Evolutionary conservation across 2,797 vertebrate genomes (phyloP).

Genomic region (Sternotherus odoratus): DNA sequence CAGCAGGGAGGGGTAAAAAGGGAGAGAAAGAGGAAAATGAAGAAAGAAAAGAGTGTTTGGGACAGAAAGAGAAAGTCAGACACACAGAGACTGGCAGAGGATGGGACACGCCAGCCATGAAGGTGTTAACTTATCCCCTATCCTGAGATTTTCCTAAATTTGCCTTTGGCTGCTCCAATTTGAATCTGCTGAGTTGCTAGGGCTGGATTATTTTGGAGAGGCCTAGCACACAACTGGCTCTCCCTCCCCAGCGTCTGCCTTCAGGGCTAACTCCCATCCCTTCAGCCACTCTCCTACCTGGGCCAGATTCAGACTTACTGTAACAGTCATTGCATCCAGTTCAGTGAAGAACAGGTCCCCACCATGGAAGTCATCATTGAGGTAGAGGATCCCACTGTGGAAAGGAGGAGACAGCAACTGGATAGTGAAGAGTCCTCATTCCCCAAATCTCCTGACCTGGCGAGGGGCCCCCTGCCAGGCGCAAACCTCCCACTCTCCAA

Average conservation of each 20-base stretch:
- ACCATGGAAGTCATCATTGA: constrained; percentile 95
- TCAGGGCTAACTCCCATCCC: not conserved
- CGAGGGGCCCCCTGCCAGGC: not conserved
- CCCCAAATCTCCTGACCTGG: not conserved
- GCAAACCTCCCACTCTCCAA: not conserved
- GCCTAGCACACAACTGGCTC: not conserved
- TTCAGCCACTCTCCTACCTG: not conserved
- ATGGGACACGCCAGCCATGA: not conserved
- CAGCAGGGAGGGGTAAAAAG: not conserved
- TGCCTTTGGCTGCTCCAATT: constrained; percentile 69
- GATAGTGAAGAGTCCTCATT: not conserved
- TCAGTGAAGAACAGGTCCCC: constrained; percentile 95
- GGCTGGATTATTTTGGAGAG: not conserved
- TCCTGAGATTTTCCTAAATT: constrained; percentile 73
- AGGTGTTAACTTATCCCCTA: constrained; percentile 30
- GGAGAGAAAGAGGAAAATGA: not conserved
- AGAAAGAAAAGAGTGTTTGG: not conserved
- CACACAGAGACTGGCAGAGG: not conserved
- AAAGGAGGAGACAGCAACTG: not conserved
- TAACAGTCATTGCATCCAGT: constrained; percentile 90
- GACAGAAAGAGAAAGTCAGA: not conserved
- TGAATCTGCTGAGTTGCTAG: constrained; percentile 57
- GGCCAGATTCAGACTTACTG: constrained; percentile 81
- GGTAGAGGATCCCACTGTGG: constrained; percentile 92
- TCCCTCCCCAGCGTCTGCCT: not conserved